A percentile compares a stretch with the other conserved stretches of the same genome.
Evolutionary conservation across 1,140 invertebrate species (phyloP).

Genomic region (Thrips palmi): DNA sequence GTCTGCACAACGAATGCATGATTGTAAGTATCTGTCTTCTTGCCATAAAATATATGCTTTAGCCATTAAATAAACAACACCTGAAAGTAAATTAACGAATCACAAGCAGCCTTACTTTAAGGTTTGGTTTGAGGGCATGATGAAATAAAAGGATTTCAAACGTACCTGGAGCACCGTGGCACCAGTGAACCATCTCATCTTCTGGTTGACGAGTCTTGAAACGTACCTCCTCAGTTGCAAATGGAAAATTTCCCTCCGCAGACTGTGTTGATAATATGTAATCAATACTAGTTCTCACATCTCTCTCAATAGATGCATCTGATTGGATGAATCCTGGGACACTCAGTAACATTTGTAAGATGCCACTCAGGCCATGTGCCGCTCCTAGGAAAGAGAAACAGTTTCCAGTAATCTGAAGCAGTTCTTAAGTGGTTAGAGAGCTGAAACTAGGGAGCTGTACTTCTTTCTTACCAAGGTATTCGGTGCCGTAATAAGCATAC

Average conservation of each 20-base stretch:
- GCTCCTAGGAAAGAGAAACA: too few relatives aligned
- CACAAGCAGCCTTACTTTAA: not conserved
- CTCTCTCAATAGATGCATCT: constrained; percentile 28
- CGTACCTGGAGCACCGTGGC: constrained; percentile 60
- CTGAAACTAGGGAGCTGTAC: too few relatives aligned
- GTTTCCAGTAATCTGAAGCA: too few relatives aligned
- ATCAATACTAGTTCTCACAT: constrained; percentile 35
- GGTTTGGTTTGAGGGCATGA: not conserved
- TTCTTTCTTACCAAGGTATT: constrained; percentile 42
- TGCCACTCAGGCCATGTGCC: constrained; percentile 52
- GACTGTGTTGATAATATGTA: constrained; percentile 43
- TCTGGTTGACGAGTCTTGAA: constrained; percentile 21
- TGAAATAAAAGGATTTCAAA: constrained; percentile 1
- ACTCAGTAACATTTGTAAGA: constrained; percentile 39
- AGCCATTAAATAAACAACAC: constrained; percentile 60
- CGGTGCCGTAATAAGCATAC: constrained; percentile 70
- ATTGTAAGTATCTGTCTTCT: constrained; percentile 51
- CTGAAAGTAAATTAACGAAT: constrained; percentile 20
- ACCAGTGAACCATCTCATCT: constrained; percentile 64
- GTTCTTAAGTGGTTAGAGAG: too few relatives aligned
- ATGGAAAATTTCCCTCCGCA: constrained; percentile 55
- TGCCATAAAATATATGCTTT: constrained; percentile 58
- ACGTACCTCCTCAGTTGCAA: constrained; percentile 47
- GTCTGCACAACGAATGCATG: constrained; percentile 48
- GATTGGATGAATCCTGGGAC: constrained; percentile 40